Percentiles rank a stretch among this genome's conserved stretches.
Evolutionary conservation across 2,797 vertebrate genomes (phyloP).

Genomic region (Echeneis naucrates): DNA sequence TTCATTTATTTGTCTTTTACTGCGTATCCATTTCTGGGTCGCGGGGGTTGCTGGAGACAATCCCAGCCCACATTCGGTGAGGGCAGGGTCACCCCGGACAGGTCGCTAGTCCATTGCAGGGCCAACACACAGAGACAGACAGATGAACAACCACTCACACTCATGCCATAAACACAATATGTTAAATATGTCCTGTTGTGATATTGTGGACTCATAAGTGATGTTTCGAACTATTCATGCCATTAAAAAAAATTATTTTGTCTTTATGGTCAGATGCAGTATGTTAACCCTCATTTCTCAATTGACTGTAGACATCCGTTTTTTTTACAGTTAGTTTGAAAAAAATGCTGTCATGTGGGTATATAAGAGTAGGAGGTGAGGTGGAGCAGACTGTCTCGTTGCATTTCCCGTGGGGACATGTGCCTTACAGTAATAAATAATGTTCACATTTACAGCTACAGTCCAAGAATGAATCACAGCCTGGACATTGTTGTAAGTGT

Average conservation of each 20-base stretch:
- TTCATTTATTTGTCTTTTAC: too few relatives aligned
- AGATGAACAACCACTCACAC: too few relatives aligned
- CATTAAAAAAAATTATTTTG: background rate
- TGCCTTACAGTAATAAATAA: conserved; percentile 63
- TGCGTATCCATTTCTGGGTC: too few relatives aligned
- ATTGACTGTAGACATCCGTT: background rate
- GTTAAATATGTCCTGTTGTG: background rate
- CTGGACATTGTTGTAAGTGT: conserved; percentile 25
- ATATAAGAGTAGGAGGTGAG: conserved; percentile 15
- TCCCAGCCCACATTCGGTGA: too few relatives aligned
- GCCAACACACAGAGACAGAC: too few relatives aligned
- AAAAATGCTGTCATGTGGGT: background rate
- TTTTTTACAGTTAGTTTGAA: too few relatives aligned
- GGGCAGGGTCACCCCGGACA: too few relatives aligned
- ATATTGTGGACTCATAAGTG: background rate
- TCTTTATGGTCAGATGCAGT: background rate
- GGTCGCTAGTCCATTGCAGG: too few relatives aligned
- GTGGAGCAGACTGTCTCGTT: conserved; percentile 21
- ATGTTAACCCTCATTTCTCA: background rate
- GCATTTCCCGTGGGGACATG: conserved; percentile 16
- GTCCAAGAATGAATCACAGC: conserved; percentile 38
- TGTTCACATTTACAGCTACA: conserved; percentile 46
- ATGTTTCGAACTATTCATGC: background rate
- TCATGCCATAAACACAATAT: background rate
- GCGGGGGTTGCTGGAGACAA: too few relatives aligned